Percentiles rank a stretch among this genome's conserved stretches.
These are phyloP conservation scores for Drosophila paracracens DNA, from an alignment of 2,888 invertebrate genomes.

Conservation along the genomic window DNA sequence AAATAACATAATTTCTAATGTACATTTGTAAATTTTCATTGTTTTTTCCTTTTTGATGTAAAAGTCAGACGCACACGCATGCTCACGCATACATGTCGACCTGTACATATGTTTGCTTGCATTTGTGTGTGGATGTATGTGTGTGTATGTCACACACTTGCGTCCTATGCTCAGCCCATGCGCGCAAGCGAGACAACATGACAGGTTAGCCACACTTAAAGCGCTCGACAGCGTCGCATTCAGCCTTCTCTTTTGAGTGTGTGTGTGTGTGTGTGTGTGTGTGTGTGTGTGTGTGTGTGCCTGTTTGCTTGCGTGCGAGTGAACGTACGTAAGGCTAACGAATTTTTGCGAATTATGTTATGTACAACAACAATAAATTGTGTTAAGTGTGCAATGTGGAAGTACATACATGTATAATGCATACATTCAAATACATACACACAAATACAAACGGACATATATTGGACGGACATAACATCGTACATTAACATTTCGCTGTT, in stretches of 20 bases:
- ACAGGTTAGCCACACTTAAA: conserved; percentile 31
- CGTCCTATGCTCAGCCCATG: conserved; percentile 40
- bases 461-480: background rate
- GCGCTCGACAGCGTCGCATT: conserved; percentile 31
- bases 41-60: conserved; percentile 12
- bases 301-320: conserved; percentile 12
- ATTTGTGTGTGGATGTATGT: conserved; percentile 1
- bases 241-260: conserved; percentile 11
- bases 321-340: conserved; percentile 15
- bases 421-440: background rate
- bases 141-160: conserved; percentile 42
- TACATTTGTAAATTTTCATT: conserved; percentile 37
- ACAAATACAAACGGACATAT: background rate
- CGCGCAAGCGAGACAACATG: conserved; percentile 66
- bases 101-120: conserved; percentile 28
- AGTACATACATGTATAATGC: background rate
- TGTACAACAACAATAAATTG: conserved; percentile 9
- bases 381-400: conserved; percentile 22
- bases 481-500: conserved; percentile 23
- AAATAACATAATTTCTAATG: conserved; percentile 41
- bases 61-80: conserved; percentile 7
- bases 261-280: conserved; percentile 15
- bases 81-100: conserved; percentile 12
- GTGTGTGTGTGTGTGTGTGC: conserved; percentile 15
- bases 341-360: conserved; percentile 29